phyloP scores from a whole-genome alignment of 2,888 invertebrate genomes.

The Lucinisca nassula region DNA sequence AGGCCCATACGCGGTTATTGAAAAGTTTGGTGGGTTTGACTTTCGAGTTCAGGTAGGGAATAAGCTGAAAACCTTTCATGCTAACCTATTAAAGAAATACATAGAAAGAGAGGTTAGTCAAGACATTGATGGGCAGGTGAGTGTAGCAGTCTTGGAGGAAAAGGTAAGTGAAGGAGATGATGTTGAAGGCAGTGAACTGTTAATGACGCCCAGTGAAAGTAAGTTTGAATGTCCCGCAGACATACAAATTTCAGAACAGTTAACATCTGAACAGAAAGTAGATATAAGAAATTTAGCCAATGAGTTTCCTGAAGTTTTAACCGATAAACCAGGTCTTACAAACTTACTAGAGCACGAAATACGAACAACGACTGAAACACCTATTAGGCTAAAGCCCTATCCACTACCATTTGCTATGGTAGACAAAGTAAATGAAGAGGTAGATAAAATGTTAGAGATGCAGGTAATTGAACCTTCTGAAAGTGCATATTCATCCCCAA shows the following conservation, averaged over 20 bases:
- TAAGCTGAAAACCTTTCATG: no score
- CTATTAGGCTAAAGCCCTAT: conserved; percentile 50
- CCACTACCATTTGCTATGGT: conserved; percentile 49
- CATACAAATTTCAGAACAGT: neutral
- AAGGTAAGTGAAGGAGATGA: no score
- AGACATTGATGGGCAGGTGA: no score
- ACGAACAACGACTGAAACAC: conserved; percentile 31
- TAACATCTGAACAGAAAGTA: neutral
- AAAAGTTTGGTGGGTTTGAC: no score
- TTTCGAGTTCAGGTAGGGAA: no score
- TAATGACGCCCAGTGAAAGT: no score
- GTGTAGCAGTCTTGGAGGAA: no score
- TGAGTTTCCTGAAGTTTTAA: conserved; percentile 32
- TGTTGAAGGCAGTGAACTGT: no score
- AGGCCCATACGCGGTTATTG: no score
- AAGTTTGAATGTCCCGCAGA: neutral
- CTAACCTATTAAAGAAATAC: no score
- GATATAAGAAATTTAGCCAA: neutral
- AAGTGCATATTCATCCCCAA: conserved; percentile 64
- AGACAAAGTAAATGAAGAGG: conserved; percentile 47
- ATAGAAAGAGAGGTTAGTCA: no score
- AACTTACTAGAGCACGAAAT: conserved; percentile 39
- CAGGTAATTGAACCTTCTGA: conserved; percentile 63
- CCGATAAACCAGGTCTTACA: conserved; percentile 45
- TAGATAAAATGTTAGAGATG: conserved; percentile 59